phyloP scores from a whole-genome alignment of 2,113 vertebrate genomes.

The Stegostoma tigrinum region DNA sequence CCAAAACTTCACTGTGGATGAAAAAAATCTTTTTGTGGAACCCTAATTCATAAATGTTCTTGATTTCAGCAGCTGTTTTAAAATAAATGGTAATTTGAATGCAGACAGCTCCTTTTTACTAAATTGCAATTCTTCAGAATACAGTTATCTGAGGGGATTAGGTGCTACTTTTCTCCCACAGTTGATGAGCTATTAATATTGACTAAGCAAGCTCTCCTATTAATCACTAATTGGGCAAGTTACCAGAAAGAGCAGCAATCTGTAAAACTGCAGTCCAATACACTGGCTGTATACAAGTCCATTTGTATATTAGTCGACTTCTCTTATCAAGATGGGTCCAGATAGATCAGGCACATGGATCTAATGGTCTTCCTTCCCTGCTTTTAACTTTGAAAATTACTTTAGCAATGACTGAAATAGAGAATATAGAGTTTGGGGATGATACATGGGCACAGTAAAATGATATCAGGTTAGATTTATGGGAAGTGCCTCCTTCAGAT shows the following conservation, averaged over 20 bases:
- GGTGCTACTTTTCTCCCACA: background rate
- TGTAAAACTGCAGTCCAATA: background rate
- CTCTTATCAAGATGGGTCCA: too few relatives aligned
- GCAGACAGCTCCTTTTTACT: background rate
- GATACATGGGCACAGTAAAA: background rate
- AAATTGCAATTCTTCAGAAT: background rate
- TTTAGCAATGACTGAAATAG: background rate
- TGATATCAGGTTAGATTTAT: background rate
- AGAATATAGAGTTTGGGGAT: background rate
- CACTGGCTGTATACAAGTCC: background rate
- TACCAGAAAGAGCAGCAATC: background rate
- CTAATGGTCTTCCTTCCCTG: background rate
- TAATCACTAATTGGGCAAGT: background rate
- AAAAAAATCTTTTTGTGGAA: too few relatives aligned
- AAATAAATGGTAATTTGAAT: background rate
- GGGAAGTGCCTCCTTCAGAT: background rate
- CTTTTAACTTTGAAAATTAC: background rate
- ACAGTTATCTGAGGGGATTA: background rate
- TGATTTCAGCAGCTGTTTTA: background rate
- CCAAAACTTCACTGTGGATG: too few relatives aligned
- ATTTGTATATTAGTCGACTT: too few relatives aligned
- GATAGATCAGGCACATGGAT: background rate
- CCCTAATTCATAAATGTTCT: background rate
- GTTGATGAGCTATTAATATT: background rate
- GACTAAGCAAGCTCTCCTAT: background rate